A percentile compares a stretch with the other conserved stretches of the same genome.
Conservation (phyloP, 2,113 vertebrate species). For the Phodopus roborovskii region DNA sequence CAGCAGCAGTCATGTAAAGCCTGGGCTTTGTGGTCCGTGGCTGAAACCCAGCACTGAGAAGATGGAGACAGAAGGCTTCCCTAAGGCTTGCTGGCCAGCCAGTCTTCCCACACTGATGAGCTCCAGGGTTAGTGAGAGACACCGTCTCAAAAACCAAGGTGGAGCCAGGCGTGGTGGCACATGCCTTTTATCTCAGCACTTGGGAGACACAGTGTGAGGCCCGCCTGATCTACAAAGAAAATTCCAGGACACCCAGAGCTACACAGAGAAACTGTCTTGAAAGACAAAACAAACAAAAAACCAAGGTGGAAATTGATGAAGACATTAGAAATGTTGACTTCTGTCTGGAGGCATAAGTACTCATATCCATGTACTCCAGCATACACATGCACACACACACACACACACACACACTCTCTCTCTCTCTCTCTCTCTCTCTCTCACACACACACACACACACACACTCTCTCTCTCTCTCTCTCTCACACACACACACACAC, state of each 20-base stretch:
- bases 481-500: not conserved
- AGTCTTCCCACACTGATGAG: not conserved
- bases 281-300: not conserved
- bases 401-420: no score
- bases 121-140: not conserved
- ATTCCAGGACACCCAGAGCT: not conserved
- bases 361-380: not conserved
- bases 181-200: not conserved
- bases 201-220: not conserved
- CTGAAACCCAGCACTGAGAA: not conserved
- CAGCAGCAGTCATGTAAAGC: not conserved
- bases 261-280: not conserved
- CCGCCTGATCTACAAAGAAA: not conserved
- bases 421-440: no score
- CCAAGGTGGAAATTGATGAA: not conserved
- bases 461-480: no score
- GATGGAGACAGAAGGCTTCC: not conserved
- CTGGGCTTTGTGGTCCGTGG: not conserved
- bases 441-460: no score
- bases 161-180: not conserved
- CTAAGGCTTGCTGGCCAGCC: not conserved
- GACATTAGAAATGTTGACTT: not conserved
- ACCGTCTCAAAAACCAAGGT: not conserved
- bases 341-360: no score
- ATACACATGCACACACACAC: not conserved